Evolutionary conservation across 2,113 vertebrate genomes (phyloP), one percentile per base, ranked within the genome.

Genomic region (Zosterops borbonicus): DNA sequence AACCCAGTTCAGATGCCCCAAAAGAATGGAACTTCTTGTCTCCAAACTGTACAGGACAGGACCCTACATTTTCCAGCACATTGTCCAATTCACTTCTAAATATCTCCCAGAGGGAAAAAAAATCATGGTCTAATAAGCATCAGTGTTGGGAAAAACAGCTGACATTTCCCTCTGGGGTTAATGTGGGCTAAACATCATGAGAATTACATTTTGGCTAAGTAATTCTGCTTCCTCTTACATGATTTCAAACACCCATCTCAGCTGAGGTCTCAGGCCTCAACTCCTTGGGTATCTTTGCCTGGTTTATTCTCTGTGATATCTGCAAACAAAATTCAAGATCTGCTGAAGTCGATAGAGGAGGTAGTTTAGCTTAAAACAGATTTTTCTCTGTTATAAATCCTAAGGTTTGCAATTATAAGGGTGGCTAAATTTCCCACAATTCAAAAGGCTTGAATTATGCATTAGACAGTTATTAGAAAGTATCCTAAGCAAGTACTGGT

Each of bases 21-120:
- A 11, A 12, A 27, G 6, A 47, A 77, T 39, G 53, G 69, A 84
- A 94, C 18, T 60, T 88, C 14, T 55, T 76, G 46, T 88, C 85
- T 95, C 60, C 71, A 44, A 80, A 75, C 33, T 1, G 1, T 65
- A 79, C 37, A 47, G 39, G 64, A 75, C 12, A 46, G 41, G 65
- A 73, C 12, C 41, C 37, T 65, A 60, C 15, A 79, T 83, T 96
- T 95, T 90, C 95, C 95, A 92, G 41, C 28, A 68, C n/a, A 86
- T 81, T 22, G 14, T 92, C 88, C 93, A 95, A 84, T 53, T 91
- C 49, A 28, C 44, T 65, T 87, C 39, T 78, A 60, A 89, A 8
- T 33, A 44, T 68, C 46, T 90, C 90, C 92, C 86, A 78, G 21
- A 50, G 59, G 73, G 69, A 60, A 78, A 86, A 91, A 46, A 81